These are phyloP conservation scores for Dilophus febrilis DNA, from an alignment of 2,888 invertebrate species.

Conservation along the genomic window DNA sequence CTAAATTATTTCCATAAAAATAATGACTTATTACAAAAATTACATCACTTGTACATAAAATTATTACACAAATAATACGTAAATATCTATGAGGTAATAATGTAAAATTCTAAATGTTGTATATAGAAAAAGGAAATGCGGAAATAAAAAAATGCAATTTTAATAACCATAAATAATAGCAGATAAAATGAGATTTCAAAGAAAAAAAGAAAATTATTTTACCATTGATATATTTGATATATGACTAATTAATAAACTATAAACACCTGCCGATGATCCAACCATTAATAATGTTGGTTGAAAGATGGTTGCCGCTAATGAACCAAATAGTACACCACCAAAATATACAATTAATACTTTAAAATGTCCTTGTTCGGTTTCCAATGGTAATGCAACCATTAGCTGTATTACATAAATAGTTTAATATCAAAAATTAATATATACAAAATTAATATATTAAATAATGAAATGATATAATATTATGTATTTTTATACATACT, in stretches of 20 bases:
- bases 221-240: constrained; percentile 66
- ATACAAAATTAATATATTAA: not conserved
- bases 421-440: too few species aligned
- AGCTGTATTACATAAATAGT: constrained; percentile 9
- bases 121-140: too few species aligned
- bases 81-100: constrained; percentile 31
- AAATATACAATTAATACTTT: constrained; percentile 54
- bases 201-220: constrained; percentile 8
- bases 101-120: constrained; percentile 33
- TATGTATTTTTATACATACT: constrained; percentile 18
- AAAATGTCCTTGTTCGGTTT: constrained; percentile 56
- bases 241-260: constrained; percentile 73
- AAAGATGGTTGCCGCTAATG: constrained; percentile 55
- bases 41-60: constrained; percentile 48
- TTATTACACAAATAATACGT: constrained; percentile 40
- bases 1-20: constrained; percentile 25
- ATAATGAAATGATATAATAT: not conserved
- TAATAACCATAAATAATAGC: constrained; percentile 13
- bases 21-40: constrained; percentile 35
- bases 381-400: constrained; percentile 39
- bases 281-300: constrained; percentile 61
- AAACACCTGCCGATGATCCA: constrained; percentile 83
- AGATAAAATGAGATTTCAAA: constrained; percentile 5
- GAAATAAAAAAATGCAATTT: too few species aligned
- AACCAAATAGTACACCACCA: constrained; percentile 57